Percentiles rank a stretch among this genome's conserved stretches.
Conservation (phyloP, 2,113 vertebrate species). For the Pandion haliaetus region DNA sequence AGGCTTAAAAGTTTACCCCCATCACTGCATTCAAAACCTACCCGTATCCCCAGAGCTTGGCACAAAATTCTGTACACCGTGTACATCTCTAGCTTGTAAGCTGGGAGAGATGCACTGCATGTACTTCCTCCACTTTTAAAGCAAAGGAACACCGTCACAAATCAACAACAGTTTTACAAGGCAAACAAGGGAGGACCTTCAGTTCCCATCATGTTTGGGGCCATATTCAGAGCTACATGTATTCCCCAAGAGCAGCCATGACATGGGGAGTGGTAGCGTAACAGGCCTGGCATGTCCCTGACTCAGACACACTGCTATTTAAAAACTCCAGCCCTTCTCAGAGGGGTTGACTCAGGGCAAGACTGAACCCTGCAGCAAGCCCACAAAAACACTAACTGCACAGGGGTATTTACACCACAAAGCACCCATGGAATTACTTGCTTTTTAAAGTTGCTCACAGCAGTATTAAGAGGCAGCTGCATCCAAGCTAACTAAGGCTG, state of each 20-base stretch:
- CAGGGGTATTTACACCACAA: too few relatives aligned
- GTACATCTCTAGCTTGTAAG: neutral
- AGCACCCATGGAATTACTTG: accelerated
- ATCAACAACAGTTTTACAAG: neutral
- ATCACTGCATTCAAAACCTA: neutral
- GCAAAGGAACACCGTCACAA: neutral
- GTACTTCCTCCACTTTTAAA: neutral
- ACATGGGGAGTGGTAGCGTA: accelerated
- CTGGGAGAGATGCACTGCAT: neutral
- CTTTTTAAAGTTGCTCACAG: neutral
- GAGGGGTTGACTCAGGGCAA: neutral
- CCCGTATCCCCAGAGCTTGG: neutral
- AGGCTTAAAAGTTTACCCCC: neutral
- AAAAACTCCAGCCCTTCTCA: neutral
- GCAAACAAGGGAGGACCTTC: neutral
- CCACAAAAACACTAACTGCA: neutral
- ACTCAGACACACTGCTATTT: neutral
- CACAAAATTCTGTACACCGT: neutral
- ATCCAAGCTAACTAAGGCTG: neutral
- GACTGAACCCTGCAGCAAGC: neutral
- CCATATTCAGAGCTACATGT: neutral
- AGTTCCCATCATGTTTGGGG: neutral
- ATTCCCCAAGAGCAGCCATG: neutral
- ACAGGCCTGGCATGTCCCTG: neutral
- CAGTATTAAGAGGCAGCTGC: neutral